A percentile compares a stretch with the other conserved stretches of the same genome.
phyloP scores from a whole-genome alignment of 1,140 invertebrate genomes.

The Contarinia nasturtii region DNA sequence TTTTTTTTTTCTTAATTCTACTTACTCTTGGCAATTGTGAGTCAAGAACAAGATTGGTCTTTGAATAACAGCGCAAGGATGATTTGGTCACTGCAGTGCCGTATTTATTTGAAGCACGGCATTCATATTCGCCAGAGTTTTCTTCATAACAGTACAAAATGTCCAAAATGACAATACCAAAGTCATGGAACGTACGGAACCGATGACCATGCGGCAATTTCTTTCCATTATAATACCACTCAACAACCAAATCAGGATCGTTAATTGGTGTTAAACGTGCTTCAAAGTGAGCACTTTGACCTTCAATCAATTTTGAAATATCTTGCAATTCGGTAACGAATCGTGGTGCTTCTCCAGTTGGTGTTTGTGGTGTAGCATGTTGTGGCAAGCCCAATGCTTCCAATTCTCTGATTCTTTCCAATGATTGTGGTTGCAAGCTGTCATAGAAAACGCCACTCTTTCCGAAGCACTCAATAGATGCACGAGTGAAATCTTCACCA shows the following conservation, averaged over 20 bases:
- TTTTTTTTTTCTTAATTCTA: too few species aligned
- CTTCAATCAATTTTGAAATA: slow-evolving; percentile 67
- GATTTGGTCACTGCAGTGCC: slow-evolving; percentile 78
- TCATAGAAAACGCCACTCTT: slow-evolving; percentile 82
- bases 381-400: slow-evolving; percentile 39
- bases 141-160: slow-evolving; percentile 94
- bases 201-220: slow-evolving; percentile 81
- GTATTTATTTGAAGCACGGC: slow-evolving; percentile 76
- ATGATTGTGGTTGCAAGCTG: slow-evolving; percentile 82
- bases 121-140: slow-evolving; percentile 86
- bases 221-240: slow-evolving; percentile 90
- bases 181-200: slow-evolving; percentile 91
- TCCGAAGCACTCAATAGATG: slow-evolving; percentile 62
- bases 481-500: slow-evolving; percentile 72
- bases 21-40: slow-evolving; percentile 75
- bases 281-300: slow-evolving; percentile 88
- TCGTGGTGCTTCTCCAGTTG: slow-evolving; percentile 63
- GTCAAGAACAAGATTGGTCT: slow-evolving; percentile 81
- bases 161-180: slow-evolving; percentile 89
- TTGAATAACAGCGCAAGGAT: slow-evolving; percentile 68
- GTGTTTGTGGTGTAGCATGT: slow-evolving; percentile 36
- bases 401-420: slow-evolving; percentile 74
- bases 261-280: slow-evolving; percentile 73
- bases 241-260: slow-evolving; percentile 82
- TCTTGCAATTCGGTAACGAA: slow-evolving; percentile 76